Evolutionary conservation across 2,113 vertebrate species (phyloP), one percentile per base, ranked within the genome.

Genomic region (Leiothrix lutea): DNA sequence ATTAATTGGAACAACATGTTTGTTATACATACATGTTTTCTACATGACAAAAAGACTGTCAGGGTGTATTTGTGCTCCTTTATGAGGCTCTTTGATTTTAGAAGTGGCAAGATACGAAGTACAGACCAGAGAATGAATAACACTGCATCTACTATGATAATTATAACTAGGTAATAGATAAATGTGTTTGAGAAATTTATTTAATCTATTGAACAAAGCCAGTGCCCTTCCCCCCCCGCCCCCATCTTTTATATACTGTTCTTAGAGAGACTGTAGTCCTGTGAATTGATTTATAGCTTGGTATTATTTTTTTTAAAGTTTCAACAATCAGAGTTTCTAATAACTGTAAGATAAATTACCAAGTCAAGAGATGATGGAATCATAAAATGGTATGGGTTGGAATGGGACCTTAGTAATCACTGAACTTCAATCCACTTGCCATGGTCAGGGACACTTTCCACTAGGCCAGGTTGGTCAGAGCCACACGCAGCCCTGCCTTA

Each of bases 401-500:
- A 81, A 66, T 38, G 33, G 28, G 8, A 73, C 10, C 19, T 36
- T 15, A 24, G n/a, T 35, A 26, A 38, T 28, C 38, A 73, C 5
- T 38, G 45, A 58, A 16, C 28, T 58, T 51, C 15, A 66, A n/a
- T 36, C 19, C 8, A 28, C 12, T 4, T 22, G 26, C 36, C 36
- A 28, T 24, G 26, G 51, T 20, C 28, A 29, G 38, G 44, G 33
- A 45, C 12, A n/a, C 10, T 5, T 44, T 66, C 36, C 28, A 29
- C 19, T 24, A 38, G 8, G 50, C 24, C 15, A 73, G 4, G 23
- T n/a, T 57, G 33, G 28, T 58, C 36, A 45, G 36, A 58, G 10
- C 7, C 15, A 19, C 45, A 17, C 5, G 1, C 8, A 60, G 11
- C 19, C 29, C 1, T 3, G 4, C 23, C 64, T 45, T 26, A 23